Evolutionary conservation across 2,888 invertebrate species (phyloP).

Genomic region (Subacronicta megacephala): DNA sequence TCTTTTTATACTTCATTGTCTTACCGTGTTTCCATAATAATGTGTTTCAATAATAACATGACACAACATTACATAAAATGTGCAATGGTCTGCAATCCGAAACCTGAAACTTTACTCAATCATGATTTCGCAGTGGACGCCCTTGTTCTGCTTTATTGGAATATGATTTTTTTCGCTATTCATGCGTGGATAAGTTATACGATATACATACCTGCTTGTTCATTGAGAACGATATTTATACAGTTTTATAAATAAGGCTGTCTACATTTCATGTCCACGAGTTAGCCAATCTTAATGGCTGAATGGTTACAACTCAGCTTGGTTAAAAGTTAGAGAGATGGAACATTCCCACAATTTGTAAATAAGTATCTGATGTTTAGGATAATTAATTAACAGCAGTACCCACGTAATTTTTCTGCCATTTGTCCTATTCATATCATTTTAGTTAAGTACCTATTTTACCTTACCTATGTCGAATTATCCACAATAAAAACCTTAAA

Average conservation of each 20-base stretch:
- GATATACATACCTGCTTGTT: conserved; percentile 6
- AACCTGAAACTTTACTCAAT: conserved; percentile 36
- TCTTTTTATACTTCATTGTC: neutral
- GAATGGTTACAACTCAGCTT: too few relatives aligned
- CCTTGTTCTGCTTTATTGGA: conserved; percentile 36
- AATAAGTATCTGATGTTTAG: too few relatives aligned
- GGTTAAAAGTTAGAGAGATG: too few relatives aligned
- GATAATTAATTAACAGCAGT: conserved; percentile 12
- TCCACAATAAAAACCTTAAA: too few relatives aligned
- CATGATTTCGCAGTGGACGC: conserved; percentile 27
- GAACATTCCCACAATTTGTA: too few relatives aligned
- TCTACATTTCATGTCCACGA: neutral
- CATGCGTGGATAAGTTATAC: conserved; percentile 27
- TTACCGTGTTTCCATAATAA: neutral
- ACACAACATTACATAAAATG: conserved; percentile 20
- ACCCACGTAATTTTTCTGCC: too few relatives aligned
- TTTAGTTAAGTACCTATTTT: too few relatives aligned
- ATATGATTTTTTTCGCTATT: conserved; percentile 29
- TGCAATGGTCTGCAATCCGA: neutral
- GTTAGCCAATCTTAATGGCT: neutral
- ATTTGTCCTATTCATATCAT: too few relatives aligned
- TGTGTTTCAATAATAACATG: neutral
- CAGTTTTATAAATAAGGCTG: neutral
- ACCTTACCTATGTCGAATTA: too few relatives aligned
- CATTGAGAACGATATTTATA: conserved; percentile 20